A percentile compares a stretch with the other conserved stretches of the same genome.
These are phyloP conservation scores for Acropora yongei DNA, from an alignment of 64 coral and sea anemone genomes.

Conservation along the genomic window DNA sequence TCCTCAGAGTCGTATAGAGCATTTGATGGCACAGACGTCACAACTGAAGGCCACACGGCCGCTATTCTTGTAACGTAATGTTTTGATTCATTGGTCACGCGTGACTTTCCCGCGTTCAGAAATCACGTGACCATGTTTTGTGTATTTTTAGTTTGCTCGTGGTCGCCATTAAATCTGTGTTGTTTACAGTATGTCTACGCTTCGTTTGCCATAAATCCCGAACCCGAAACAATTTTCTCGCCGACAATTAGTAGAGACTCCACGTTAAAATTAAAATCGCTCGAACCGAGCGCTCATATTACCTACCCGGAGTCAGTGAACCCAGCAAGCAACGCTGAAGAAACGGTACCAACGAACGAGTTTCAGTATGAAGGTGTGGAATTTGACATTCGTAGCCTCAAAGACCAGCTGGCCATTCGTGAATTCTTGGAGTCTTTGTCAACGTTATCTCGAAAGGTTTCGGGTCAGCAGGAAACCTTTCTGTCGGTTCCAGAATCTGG, in stretches of 20 bases:
- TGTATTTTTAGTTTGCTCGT: too few species aligned
- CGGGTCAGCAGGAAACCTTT: neutral
- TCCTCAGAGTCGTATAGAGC: neutral
- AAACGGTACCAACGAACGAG: neutral
- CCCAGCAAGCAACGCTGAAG: neutral
- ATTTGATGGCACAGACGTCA: neutral
- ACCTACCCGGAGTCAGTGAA: neutral
- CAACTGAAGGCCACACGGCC: neutral
- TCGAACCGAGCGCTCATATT: neutral
- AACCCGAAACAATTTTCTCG: too few species aligned
- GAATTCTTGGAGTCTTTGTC: neutral
- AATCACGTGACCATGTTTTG: too few species aligned
- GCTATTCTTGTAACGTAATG: too few species aligned
- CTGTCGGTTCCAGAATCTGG: neutral
- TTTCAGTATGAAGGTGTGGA: neutral
- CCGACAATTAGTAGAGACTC: neutral
- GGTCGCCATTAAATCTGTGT: too few species aligned
- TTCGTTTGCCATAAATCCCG: too few species aligned
- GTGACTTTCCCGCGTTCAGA: too few species aligned
- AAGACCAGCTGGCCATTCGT: neutral
- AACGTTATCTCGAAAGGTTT: neutral
- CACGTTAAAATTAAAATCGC: neutral
- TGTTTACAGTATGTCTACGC: too few species aligned
- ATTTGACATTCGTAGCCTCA: neutral
- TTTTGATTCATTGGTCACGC: too few species aligned